phyloP scores from a whole-genome alignment of 1,140 invertebrate species.

The Drosophila subobscura region DNA sequence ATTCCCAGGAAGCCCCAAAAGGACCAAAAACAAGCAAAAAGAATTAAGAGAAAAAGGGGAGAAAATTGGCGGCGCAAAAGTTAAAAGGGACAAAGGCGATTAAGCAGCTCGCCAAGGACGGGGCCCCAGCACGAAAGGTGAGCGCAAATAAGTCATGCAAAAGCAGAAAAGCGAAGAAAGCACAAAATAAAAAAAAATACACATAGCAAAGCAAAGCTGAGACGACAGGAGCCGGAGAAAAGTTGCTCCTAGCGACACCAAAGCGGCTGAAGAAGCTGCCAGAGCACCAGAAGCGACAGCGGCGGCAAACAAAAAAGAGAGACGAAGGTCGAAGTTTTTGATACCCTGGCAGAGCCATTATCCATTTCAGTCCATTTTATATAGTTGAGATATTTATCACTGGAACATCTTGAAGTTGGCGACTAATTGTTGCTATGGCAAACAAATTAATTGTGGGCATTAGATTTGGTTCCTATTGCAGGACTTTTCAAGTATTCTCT shows the following conservation, averaged over 20 bases:
- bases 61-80: slow-evolving; percentile 78
- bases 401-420: too few relatives aligned
- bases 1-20: slow-evolving; percentile 27
- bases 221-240: slow-evolving; percentile 11
- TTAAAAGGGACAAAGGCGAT: slow-evolving; percentile 79
- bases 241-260: slow-evolving; percentile 47
- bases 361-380: too few relatives aligned
- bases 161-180: slow-evolving; percentile 37
- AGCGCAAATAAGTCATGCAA: slow-evolving; percentile 78
- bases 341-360: too few relatives aligned
- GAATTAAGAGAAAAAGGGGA: slow-evolving; percentile 27
- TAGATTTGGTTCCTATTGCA: too few relatives aligned
- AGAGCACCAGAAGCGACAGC: slow-evolving; percentile 11
- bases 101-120: slow-evolving; percentile 62
- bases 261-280: neutral
- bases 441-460: too few relatives aligned
- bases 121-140: slow-evolving; percentile 62
- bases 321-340: slow-evolving; percentile 8
- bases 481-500: too few relatives aligned
- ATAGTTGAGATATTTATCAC: slow-evolving; percentile 2
- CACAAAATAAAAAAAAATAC: slow-evolving; percentile 31
- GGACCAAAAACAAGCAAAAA: too few relatives aligned
- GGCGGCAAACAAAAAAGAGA: neutral
- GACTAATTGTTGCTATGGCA: too few relatives aligned
- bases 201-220: slow-evolving; percentile 12